These are phyloP conservation scores for Lasioglossum leucozonium DNA, from an alignment of 2,888 invertebrate genomes.

Conservation along the genomic window DNA sequence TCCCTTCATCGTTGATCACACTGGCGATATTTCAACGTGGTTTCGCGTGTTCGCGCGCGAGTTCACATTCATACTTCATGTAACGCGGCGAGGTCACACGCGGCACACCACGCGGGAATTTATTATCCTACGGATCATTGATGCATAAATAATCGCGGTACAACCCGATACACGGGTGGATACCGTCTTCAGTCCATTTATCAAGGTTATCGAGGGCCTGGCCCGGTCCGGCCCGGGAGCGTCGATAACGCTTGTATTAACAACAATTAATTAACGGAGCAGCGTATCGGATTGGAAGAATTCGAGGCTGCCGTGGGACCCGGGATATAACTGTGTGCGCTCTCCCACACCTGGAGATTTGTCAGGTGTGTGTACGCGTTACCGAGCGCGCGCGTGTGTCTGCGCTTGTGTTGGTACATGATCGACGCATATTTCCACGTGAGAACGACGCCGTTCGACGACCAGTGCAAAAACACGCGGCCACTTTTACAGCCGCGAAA, in stretches of 20 bases:
- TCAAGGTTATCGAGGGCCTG: constrained; percentile 19
- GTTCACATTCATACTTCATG: constrained; percentile 1
- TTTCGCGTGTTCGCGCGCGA: not conserved
- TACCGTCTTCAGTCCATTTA: constrained; percentile 31
- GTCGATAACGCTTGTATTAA: constrained; percentile 42
- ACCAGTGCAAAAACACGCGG: constrained; percentile 29
- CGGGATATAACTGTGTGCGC: constrained; percentile 22
- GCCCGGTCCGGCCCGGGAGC: constrained; percentile 7
- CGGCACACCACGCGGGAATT: not conserved
- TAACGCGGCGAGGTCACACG: constrained; percentile 2
- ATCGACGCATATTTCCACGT: constrained; percentile 45
- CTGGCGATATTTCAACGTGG: not conserved
- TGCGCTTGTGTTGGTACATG: not conserved
- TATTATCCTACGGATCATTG: constrained; percentile 3
- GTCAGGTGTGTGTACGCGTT: not conserved
- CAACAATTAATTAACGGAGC: constrained; percentile 41
- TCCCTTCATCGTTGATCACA: not conserved
- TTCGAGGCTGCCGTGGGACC: constrained; percentile 36
- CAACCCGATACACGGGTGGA: constrained; percentile 28
- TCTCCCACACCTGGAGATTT: constrained; percentile 37
- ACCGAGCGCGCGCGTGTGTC: not conserved
- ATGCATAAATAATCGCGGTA: constrained; percentile 3
- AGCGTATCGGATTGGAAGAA: constrained; percentile 24
- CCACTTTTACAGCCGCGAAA: constrained; percentile 30
- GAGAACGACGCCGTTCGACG: constrained; percentile 33